Base-by-base conservation (phyloP, 2,113 vertebrate species). In the Cariama cristata region DNA sequence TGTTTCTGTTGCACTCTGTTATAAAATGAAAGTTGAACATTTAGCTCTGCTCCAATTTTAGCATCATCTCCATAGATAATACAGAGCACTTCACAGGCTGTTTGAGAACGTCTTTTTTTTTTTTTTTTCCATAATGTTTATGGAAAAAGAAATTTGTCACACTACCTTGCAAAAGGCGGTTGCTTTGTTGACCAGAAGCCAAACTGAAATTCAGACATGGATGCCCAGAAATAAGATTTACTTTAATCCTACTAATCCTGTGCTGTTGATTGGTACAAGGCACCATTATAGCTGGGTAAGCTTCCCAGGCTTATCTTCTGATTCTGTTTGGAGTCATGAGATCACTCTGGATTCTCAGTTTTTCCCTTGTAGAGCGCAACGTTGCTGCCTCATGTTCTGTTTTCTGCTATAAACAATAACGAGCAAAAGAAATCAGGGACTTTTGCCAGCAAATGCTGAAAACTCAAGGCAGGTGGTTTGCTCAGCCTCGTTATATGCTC, bases 201-300 rank as follows among this genome's bases (percentile, higher is more conserved):
- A 97, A 97, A 84, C 52, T 90, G 80, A 94, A 97, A 95, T 95
- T 97, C 93, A 97, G 96, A 90, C 90, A 79, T 91, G 75, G 90
- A 96, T 95, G 90, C 60, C 90, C 89, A 96, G 92, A 94, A 98
- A 97, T 84, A 88, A 97, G 96, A 96, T 97, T 97, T 95, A 53
- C 52, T 97, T 96, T 91, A 96, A 97, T 97, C 95, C 92, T 94
- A 71, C 91, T 97, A 96, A 98, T 97, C 97, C 86, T 90, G 87
- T 88, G 80, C 80, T 95, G 88, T 93, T 97, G 94, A 96, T 97
- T 97, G 95, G 96, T 97, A 88, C 94, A 92, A 97, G 94, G 88
- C 86, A 96, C 79, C 92, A 93, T 88, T 89, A 91, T 63, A 92
- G n/a, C 90, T 81, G 91, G 89, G 91, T 95, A 95, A 93, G 94